phyloP scores from a whole-genome alignment of 2,113 vertebrate genomes.

The Rattus rattus region DNA sequence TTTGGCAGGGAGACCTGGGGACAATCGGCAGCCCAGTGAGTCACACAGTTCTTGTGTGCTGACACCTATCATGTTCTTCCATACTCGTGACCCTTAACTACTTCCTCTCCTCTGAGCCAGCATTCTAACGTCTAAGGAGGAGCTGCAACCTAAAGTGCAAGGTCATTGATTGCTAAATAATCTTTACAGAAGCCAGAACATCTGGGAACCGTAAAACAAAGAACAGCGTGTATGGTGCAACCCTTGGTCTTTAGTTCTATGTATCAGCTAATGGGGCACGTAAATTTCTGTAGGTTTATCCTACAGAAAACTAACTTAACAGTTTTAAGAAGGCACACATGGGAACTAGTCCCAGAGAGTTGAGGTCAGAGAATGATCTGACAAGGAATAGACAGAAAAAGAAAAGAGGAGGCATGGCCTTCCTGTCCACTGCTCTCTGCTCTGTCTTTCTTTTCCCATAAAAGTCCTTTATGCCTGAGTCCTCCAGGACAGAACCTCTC shows the following conservation, averaged over 20 bases:
- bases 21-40: neutral
- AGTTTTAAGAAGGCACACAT: neutral
- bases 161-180: neutral
- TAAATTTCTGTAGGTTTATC: neutral
- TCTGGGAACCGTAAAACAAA: neutral
- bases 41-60: neutral
- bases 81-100: neutral
- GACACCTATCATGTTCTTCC: neutral
- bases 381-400: neutral
- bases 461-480: neutral
- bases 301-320: neutral
- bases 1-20: neutral
- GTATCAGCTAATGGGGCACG: neutral
- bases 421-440: neutral
- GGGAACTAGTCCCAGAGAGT: neutral
- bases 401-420: neutral
- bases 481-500: neutral
- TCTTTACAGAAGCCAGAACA: neutral
- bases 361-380: neutral
- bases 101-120: neutral
- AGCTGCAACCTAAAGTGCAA: neutral
- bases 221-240: neutral
- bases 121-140: neutral
- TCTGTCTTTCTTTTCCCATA: neutral
- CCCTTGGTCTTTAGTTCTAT: neutral